Evolutionary conservation across 2,888 invertebrate species (phyloP).

Genomic region (Stratiomys singularior): DNA sequence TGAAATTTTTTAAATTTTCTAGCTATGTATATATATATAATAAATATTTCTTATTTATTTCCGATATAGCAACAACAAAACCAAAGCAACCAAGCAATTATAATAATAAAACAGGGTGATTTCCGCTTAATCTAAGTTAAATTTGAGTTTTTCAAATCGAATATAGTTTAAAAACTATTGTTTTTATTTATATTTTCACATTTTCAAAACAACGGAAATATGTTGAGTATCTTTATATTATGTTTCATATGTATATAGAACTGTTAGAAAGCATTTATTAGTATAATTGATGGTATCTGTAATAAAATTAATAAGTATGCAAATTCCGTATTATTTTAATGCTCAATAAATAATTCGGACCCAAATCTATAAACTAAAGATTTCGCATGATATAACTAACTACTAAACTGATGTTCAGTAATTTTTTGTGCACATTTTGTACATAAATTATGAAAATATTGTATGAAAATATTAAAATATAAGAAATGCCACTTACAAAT

Average conservation of each 20-base stretch:
- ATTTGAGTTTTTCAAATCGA: no score
- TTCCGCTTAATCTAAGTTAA: background rate
- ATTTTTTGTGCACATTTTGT: constrained; percentile 43
- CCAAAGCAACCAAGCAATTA: constrained; percentile 18
- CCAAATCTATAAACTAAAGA: background rate
- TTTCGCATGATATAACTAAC: background rate
- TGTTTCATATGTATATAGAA: background rate
- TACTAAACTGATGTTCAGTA: constrained; percentile 31
- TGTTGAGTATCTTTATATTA: background rate
- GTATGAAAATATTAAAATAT: constrained; percentile 32
- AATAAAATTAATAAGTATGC: background rate
- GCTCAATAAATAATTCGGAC: background rate
- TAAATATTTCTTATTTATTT: constrained; percentile 4
- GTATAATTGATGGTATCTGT: no score
- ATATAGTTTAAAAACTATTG: background rate
- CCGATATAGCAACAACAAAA: background rate
- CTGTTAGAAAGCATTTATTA: no score
- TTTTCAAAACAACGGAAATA: constrained; percentile 23
- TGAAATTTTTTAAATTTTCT: constrained; percentile 23
- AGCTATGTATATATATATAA: constrained; percentile 4
- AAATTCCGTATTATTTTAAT: background rate
- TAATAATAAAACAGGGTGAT: constrained; percentile 35
- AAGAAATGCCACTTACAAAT: constrained; percentile 30
- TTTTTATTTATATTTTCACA: background rate
- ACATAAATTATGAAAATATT: constrained; percentile 41